Conservation (phyloP, 2,113 vertebrate species). For the Crotalus helleri region DNA sequence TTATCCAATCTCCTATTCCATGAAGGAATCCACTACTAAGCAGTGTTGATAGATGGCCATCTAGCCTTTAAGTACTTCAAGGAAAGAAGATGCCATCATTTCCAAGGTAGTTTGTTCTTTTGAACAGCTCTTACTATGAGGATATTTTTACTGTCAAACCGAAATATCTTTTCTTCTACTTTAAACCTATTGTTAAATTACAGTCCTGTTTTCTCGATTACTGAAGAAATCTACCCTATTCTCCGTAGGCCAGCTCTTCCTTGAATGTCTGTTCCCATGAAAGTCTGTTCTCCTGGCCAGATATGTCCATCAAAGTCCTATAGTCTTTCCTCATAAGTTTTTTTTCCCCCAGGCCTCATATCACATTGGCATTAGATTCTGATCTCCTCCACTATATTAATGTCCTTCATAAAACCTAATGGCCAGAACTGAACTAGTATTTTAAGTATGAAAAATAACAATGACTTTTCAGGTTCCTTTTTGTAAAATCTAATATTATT, state of each 20-base stretch:
- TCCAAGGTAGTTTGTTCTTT: not conserved
- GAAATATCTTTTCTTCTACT: not conserved
- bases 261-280: not conserved
- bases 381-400: not conserved
- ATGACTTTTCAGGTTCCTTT: not conserved
- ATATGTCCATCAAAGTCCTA: not conserved
- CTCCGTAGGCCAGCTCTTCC: not conserved
- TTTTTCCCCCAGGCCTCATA: not conserved
- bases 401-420: not conserved
- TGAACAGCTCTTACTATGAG: not conserved
- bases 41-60: not conserved
- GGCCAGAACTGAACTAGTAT: not conserved
- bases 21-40: not conserved
- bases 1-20: not conserved
- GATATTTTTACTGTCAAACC: not conserved
- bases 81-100: not conserved
- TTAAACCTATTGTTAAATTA: not conserved
- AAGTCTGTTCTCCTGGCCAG: not conserved
- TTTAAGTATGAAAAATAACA: not conserved
- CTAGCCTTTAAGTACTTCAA: not conserved
- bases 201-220: not conserved
- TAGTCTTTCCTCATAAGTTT: not conserved
- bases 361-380: not conserved
- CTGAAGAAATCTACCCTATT: not conserved
- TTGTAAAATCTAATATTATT: too few species aligned